A percentile compares a stretch with the other conserved stretches of the same genome.
Conservation (phyloP, 2,797 vertebrate genomes). For the Rhadinocentrus ornatus region DNA sequence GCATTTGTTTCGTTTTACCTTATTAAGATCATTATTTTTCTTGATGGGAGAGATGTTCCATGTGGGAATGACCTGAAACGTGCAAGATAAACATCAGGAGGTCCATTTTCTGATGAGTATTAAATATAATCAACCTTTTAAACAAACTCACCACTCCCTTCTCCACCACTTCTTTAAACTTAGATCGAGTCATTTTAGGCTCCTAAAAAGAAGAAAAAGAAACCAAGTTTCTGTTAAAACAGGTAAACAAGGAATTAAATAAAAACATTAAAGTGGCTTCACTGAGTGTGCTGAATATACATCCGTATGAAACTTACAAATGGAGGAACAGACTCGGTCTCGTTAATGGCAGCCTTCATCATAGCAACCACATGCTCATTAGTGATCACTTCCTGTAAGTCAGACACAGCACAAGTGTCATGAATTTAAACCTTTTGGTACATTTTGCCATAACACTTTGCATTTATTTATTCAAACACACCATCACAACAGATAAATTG, state of each 20-base stretch:
- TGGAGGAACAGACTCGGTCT: conserved; percentile 89
- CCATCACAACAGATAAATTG: too few species aligned
- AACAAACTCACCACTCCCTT: conserved; percentile 90
- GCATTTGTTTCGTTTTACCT: conserved; percentile 46
- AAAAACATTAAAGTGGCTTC: too few species aligned
- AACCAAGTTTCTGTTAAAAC: not conserved
- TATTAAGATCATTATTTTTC: conserved; percentile 84
- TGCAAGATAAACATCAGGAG: conserved; percentile 5
- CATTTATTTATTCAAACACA: not conserved
- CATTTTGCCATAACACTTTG: not conserved
- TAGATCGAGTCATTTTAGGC: conserved; percentile 97
- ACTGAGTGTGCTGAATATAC: conserved; percentile 12
- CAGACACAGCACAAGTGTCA: not conserved
- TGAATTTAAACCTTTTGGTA: not conserved
- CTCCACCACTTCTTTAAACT: conserved; percentile 95
- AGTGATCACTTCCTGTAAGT: conserved; percentile 93
- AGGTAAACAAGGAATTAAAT: not conserved
- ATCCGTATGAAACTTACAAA: conserved; percentile 87
- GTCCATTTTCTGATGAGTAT: too few species aligned
- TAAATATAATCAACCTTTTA: too few species aligned
- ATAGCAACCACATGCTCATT: conserved; percentile 98
- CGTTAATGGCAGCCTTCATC: conserved; percentile 98
- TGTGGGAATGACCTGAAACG: conserved; percentile 89
- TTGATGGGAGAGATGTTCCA: conserved; percentile 99
- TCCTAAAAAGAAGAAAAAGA: conserved; percentile 80